phyloP scores from a whole-genome alignment of 2,888 invertebrate genomes.

The Lycaena phlaeas region DNA sequence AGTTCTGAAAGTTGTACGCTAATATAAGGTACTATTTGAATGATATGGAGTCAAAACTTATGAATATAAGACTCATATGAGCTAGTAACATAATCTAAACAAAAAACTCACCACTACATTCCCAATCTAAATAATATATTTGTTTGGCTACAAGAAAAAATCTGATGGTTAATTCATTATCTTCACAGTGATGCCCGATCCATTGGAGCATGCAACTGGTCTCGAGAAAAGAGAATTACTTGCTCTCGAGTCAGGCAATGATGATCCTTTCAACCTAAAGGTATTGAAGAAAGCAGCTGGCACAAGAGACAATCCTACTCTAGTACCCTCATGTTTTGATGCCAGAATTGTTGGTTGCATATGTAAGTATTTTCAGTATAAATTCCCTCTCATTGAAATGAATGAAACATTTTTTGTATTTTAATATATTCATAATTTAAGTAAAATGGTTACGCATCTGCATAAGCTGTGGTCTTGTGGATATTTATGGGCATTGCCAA shows the following conservation, averaged over 20 bases:
- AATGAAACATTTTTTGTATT: no score
- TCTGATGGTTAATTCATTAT: slow-evolving; percentile 8
- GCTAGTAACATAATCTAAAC: no score
- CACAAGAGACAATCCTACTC: slow-evolving; percentile 88
- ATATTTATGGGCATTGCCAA: no score
- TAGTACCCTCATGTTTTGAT: slow-evolving; percentile 92
- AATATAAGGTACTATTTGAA: no score
- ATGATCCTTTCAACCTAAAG: slow-evolving; percentile 89
- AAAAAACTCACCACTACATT: background rate
- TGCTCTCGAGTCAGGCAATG: slow-evolving; percentile 89
- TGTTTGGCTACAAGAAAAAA: background rate
- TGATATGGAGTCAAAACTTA: no score
- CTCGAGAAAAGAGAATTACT: slow-evolving; percentile 91
- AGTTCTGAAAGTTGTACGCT: no score
- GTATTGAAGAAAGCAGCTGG: slow-evolving; percentile 86
- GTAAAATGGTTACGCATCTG: no score
- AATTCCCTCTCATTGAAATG: background rate
- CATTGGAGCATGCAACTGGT: slow-evolving; percentile 94
- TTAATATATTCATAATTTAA: no score
- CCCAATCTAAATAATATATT: background rate
- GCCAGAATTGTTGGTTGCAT: slow-evolving; percentile 95
- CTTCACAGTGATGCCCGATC: slow-evolving; percentile 84
- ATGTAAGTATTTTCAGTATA: slow-evolving; percentile 72
- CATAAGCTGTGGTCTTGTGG: no score
- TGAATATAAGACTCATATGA: no score